Base-by-base conservation (phyloP, 2,888 invertebrate species). In the Acronicta aceris region DNA sequence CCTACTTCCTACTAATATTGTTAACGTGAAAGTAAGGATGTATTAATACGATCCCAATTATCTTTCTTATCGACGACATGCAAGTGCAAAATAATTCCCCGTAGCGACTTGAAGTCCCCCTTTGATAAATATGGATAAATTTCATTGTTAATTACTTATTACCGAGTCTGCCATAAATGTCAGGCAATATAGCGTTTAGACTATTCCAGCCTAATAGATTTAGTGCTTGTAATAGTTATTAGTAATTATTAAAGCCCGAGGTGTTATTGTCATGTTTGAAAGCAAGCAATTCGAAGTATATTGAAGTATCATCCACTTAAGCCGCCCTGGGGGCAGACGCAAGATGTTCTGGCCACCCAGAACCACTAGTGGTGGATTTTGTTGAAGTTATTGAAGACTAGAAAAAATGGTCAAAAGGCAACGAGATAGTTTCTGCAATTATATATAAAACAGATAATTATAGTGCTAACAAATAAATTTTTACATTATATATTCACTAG, bases 131-230 rank as follows among this genome's bases (percentile, higher is more conserved):
- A 50, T 16, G n/a, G 10, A 17, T 36, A 40, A 30, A 33, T 43
- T 40, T 59, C 48, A 41, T 36, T 59, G 15, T 40, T 65, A 45
- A 64, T 67, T 59, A 38, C 10, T 4, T 38, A 47, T 60, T 49
- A 27, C 33, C 42, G 2, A 53, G 7, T 40, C 33, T 33, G 30
- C 33, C 47, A 16, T 65, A 62, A 53, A 47, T 27, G 27, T 16
- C 5, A n/a, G 21, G 21, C 15, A 27, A 52, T 36, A 42, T 36
- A 43, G 38, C 61, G 62, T 16, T 59, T 42, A 47, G 30, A 33
- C 47, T 15, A 15, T 45, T 25, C 27, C 9, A 27, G n/a, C 16
- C 25, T 47, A 47, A 16, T 47, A 47, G 16, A 16, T 33, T 46
- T 15, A 25, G 38, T 30, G 33, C 27, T 43, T 52, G 15, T 62